Conservation (phyloP, 2,888 invertebrate species). For the Dyspetes luteomarginatus region DNA sequence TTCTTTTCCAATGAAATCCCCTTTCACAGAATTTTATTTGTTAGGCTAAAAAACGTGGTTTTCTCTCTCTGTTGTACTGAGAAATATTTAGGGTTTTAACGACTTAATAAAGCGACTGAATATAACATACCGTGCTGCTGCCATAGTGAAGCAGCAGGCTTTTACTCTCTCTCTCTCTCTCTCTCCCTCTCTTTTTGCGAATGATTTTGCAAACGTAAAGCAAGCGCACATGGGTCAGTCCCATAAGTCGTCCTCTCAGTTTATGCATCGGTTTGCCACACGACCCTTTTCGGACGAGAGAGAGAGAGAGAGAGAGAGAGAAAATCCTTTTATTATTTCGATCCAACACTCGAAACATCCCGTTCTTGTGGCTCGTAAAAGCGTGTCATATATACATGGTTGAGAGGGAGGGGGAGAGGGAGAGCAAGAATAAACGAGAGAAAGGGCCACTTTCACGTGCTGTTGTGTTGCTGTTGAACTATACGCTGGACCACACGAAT, state of each 20-base stretch:
- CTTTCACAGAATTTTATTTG: slow-evolving; percentile 23
- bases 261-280: slow-evolving; percentile 64
- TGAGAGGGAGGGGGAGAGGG: slow-evolving; percentile 27
- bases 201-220: slow-evolving; percentile 33
- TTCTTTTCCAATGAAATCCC: neutral
- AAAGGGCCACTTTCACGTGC: neutral
- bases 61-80: slow-evolving; percentile 5
- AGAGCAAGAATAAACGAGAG: neutral
- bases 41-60: slow-evolving; percentile 3
- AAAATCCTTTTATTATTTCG: slow-evolving; percentile 68
- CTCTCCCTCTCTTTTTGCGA: slow-evolving; percentile 22
- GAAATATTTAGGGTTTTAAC: slow-evolving; percentile 69
- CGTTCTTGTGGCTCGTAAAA: slow-evolving; percentile 75
- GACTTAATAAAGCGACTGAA: slow-evolving; percentile 72
- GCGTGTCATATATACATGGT: slow-evolving; percentile 57
- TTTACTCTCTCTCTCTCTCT: neutral
- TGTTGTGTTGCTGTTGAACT: slow-evolving; percentile 32
- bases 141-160: slow-evolving; percentile 5
- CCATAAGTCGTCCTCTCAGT: slow-evolving; percentile 66
- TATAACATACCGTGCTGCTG: slow-evolving; percentile 44
- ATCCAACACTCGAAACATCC: slow-evolving; percentile 71
- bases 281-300: slow-evolving; percentile 19
- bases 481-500: slow-evolving; percentile 44
- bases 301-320: slow-evolving; percentile 16
- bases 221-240: slow-evolving; percentile 59